Percentiles rank a stretch among this genome's conserved stretches.
phyloP scores from a whole-genome alignment of 2,797 vertebrate species.

The Saxicola maurus region DNA sequence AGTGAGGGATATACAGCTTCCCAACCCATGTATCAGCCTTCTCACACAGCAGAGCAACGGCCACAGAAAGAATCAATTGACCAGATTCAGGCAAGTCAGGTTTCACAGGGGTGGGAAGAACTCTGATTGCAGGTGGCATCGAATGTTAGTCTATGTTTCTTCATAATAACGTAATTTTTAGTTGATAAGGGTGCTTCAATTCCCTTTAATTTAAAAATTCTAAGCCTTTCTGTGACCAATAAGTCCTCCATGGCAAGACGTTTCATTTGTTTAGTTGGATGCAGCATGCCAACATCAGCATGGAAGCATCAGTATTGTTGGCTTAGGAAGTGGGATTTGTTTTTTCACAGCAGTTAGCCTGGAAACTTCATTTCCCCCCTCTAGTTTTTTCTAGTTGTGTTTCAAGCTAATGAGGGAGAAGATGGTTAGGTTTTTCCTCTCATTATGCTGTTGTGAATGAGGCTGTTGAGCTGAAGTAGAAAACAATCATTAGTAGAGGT shows the following conservation, averaged over 20 bases:
- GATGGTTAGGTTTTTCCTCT: background rate
- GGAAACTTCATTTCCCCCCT: background rate
- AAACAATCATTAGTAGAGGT: background rate
- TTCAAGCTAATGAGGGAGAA: background rate
- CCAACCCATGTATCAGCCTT: constrained; percentile 87
- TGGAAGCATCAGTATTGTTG: background rate
- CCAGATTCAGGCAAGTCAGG: constrained; percentile 85
- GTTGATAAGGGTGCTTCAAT: background rate
- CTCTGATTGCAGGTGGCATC: background rate
- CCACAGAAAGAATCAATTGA: constrained; percentile 87
- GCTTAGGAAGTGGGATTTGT: background rate
- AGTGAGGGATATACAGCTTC: constrained; percentile 80
- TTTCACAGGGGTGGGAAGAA: constrained; percentile 14
- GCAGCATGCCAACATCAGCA: background rate
- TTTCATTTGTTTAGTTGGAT: background rate
- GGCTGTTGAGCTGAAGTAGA: background rate
- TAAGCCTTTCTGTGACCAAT: background rate
- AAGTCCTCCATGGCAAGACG: background rate
- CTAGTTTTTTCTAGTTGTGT: background rate
- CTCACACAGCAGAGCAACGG: constrained; percentile 85
- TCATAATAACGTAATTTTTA: background rate
- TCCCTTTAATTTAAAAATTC: background rate
- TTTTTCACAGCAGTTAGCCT: background rate
- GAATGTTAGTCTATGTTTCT: background rate
- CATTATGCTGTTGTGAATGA: background rate